Base-by-base conservation (phyloP, 2,797 vertebrate species). In the Limosa lapponica region DNA sequence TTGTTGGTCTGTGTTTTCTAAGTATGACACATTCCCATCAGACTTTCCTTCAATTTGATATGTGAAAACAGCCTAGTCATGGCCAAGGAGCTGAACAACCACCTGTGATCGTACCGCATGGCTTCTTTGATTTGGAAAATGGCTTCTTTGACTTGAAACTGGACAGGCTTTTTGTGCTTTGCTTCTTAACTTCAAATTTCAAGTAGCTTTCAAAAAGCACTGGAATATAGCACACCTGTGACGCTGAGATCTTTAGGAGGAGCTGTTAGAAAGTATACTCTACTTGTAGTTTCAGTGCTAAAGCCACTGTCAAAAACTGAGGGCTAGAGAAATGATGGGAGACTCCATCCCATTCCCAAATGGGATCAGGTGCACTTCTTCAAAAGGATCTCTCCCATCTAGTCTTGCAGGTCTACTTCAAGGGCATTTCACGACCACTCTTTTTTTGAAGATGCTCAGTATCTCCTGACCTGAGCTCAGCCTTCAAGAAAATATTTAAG, bases 161-260 rank as follows among this genome's bases (percentile, higher is more conserved):
- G 94, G 98, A 98, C 98, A 98, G 93, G 70, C 64, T 98, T 97
- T 98, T 97, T 98, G 95, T 96, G 96, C 94, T 97, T 97, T 98
- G 97, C 97, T 98, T 98, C 96, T 97, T 98, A 97, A 96, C 97
- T 98, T 97, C 96, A 96, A 97, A 98, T 98, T 97, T 98, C 97
- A 98, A 97, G 97, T 98, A 94, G 95, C 97, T 97, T 98, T 97
- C 87, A 95, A 86, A 95, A 97, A 96, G 92, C 93, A 82, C 77
- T 87, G 95, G 96, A 97, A 96, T 95, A 92, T 82, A 95, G 92
- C 97, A 97, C 94, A 97, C 96, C 97, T 98, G 97, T 97, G 98
- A 98, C 97, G 97, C 97, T 96, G 93, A 97, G 96, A 97, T 97
- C 98, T 98, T 98, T 98, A 98, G 98, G 96, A 97, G 94, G 89